Base-by-base conservation (phyloP, 2,113 vertebrate genomes). In the Oenanthe oenanthe region DNA sequence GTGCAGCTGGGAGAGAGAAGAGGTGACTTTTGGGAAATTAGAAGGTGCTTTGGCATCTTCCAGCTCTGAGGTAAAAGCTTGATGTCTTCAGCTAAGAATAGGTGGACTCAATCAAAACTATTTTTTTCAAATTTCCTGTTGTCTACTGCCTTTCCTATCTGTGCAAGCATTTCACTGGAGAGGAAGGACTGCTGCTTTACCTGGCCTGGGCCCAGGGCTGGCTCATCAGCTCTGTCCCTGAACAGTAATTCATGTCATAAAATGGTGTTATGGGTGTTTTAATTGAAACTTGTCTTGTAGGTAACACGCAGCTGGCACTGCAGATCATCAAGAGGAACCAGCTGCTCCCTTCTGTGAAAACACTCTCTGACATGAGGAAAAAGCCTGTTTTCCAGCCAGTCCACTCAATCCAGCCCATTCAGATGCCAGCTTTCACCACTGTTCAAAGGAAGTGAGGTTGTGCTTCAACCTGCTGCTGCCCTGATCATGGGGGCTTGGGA, bases 291-390 rank as follows among this genome's bases (percentile, higher is more conserved):
- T 95, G 32, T 96, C 75, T 91, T 89, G 31, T 89, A 99, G 99
- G 99, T 91, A 99, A 99, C 95, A 99, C 99, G 0, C 99, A 99
- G 96, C 98, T 99, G 96, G 99, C 99, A n/a, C 96, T 99, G 93
- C 99, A 99, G 98, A 99, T 99, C 97, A 99, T 99, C 98, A 99
- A 99, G 97, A 97, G 99, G 93, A 99, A 99, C 95, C 99, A 99
- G 97, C 98, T 99, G 63, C 98, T 99, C 54, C 99, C 99, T 13
- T 96, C 98, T 2, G 91, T 98, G 68, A 98, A 98, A 91, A 98
- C 98, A 8, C 98, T 98, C 83, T 98, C 98, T 0, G 99, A 99
- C 71, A 96, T 98, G 68, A 96, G 98, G 79, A 99, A 99, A 97
- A 99, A 99, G 92, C 95, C 98, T 3, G 93, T 97, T 93, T 95